Conservation (phyloP, 2,888 invertebrate species). For the Melanchra persicariae region DNA sequence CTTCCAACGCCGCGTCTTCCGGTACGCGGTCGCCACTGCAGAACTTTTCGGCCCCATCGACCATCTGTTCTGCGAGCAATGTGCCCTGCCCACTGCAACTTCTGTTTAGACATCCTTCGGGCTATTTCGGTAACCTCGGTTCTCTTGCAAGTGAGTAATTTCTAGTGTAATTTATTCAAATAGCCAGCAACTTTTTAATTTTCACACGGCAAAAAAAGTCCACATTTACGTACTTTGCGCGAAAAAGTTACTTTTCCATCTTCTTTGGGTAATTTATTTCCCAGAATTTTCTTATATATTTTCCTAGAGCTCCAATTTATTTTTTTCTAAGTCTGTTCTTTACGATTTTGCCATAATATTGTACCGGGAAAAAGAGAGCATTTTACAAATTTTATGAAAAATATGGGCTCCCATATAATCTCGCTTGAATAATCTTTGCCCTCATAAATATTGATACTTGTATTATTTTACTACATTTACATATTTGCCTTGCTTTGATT, state of each 20-base stretch:
- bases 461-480: conserved; percentile 15
- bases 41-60: no score
- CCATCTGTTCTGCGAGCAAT: no score
- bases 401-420: conserved; percentile 22
- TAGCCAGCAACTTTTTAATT: background rate
- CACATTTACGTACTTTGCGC: conserved; percentile 1
- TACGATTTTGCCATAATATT: conserved; percentile 26
- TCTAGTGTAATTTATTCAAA: background rate
- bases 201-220: background rate
- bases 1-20: no score
- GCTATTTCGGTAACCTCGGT: no score
- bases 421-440: conserved; percentile 22
- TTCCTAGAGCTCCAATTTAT: conserved; percentile 10
- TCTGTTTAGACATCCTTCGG: no score
- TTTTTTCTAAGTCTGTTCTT: conserved; percentile 15
- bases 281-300: conserved; percentile 5
- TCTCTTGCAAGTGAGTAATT: no score
- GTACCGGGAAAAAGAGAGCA: conserved; percentile 12
- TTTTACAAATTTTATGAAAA: conserved; percentile 35
- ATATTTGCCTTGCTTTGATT: background rate
- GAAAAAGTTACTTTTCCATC: background rate
- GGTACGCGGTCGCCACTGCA: no score
- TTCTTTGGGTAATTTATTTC: background rate
- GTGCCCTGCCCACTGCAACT: no score
- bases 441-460: conserved; percentile 43